Percentiles rank a stretch among this genome's conserved stretches.
Conservation (phyloP, 2,797 vertebrate species). For the Varecia variegata region DNA sequence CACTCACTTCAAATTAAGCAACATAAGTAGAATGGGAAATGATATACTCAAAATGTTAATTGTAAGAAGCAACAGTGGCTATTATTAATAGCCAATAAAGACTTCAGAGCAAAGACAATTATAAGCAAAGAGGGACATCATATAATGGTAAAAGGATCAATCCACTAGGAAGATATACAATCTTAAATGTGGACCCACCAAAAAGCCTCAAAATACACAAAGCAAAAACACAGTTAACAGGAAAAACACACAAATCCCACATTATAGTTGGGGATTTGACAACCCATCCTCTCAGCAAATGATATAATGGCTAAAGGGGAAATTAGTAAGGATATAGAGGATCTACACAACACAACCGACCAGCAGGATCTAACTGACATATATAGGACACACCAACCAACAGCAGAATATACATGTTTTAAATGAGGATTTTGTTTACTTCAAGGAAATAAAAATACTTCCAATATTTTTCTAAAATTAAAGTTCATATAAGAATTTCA, state of each 20-base stretch:
- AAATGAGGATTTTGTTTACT: background rate
- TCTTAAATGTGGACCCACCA: background rate
- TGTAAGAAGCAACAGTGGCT: background rate
- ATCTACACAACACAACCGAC: background rate
- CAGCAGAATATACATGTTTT: background rate
- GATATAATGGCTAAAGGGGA: background rate
- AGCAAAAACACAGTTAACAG: background rate
- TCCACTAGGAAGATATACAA: background rate
- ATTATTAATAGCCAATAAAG: background rate
- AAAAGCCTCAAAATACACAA: background rate
- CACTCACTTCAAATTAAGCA: background rate
- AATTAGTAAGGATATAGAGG: background rate
- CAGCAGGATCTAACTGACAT: background rate
- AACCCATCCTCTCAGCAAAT: background rate
- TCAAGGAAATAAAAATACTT: constrained; percentile 44
- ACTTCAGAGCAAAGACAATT: background rate
- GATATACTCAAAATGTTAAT: background rate
- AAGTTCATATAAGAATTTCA: constrained; percentile 36
- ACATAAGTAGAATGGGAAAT: background rate
- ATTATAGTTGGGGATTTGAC: background rate
- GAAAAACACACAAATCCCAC: background rate
- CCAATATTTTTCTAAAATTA: constrained; percentile 28
- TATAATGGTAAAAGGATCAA: background rate
- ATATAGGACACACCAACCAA: background rate
- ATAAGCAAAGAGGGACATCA: background rate